Evolutionary conservation across 2,113 vertebrate species (phyloP).

Genomic region (Peromyscus maniculatus): DNA sequence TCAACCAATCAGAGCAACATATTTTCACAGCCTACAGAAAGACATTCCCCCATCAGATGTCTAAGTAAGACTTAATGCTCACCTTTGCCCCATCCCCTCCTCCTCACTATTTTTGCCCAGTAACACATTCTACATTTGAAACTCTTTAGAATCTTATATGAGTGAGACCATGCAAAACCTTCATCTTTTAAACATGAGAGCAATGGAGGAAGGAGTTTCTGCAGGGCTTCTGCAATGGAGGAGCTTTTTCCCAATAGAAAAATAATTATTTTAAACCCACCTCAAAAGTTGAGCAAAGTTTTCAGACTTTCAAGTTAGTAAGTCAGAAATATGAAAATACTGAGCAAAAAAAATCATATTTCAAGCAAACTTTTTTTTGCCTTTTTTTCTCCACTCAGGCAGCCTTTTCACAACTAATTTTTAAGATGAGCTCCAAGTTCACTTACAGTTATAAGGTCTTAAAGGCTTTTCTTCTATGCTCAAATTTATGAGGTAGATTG

Average conservation of each 20-base stretch:
- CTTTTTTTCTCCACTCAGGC: slow-evolving; percentile 15
- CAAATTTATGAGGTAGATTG: slow-evolving; percentile 25
- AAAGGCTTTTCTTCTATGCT: slow-evolving; percentile 24
- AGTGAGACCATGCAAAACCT: neutral
- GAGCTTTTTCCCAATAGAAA: neutral
- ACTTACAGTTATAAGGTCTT: neutral
- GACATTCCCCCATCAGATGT: too few relatives aligned
- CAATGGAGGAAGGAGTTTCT: slow-evolving; percentile 26
- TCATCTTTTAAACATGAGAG: slow-evolving; percentile 27
- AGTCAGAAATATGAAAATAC: slow-evolving; percentile 45
- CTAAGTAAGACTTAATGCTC: neutral
- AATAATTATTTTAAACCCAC: slow-evolving; percentile 2
- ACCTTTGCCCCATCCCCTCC: neutral
- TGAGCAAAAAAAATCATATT: slow-evolving; percentile 53
- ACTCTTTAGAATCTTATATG: neutral
- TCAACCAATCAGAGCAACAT: too few relatives aligned
- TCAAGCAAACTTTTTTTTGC: slow-evolving; percentile 30
- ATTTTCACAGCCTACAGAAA: too few relatives aligned
- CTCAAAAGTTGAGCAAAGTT: slow-evolving; percentile 24
- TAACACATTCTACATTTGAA: neutral
- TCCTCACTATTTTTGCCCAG: neutral
- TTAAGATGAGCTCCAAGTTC: slow-evolving; percentile 54
- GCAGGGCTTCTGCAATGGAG: neutral
- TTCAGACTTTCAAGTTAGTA: slow-evolving; percentile 27
- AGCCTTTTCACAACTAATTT: slow-evolving; percentile 39